Evolutionary conservation across 2,888 invertebrate genomes (phyloP).

Genomic region (Tipula lateralis): DNA sequence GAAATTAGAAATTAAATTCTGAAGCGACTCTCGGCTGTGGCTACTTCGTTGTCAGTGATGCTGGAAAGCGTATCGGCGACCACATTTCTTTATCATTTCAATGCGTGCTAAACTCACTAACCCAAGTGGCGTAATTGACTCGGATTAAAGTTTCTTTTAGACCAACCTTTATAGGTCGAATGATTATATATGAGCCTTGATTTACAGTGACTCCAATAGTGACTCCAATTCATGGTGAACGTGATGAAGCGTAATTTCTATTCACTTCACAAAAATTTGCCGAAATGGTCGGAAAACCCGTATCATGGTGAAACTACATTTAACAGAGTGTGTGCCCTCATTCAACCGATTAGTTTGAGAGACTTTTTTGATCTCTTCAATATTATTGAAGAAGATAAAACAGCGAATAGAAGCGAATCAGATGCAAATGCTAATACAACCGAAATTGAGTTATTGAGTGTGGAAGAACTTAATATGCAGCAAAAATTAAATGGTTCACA

Average conservation of each 20-base stretch:
- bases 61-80: too few relatives aligned
- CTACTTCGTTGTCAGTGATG: too few relatives aligned
- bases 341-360: constrained; percentile 70
- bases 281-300: constrained; percentile 80
- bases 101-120: too few relatives aligned
- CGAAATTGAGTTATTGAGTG: not conserved
- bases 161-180: too few relatives aligned
- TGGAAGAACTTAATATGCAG: not conserved
- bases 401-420: constrained; percentile 33
- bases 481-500: not conserved
- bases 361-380: constrained; percentile 73
- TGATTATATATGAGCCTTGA: too few relatives aligned
- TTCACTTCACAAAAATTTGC: constrained; percentile 72
- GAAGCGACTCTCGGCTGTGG: too few relatives aligned
- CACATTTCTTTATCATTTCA: too few relatives aligned
- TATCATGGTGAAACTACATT: constrained; percentile 71
- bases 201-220: too few relatives aligned
- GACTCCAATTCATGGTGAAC: constrained; percentile 65
- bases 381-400: constrained; percentile 34
- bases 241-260: constrained; percentile 58
- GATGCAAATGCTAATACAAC: constrained; percentile 29
- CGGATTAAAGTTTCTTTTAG: too few relatives aligned
- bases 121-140: too few relatives aligned
- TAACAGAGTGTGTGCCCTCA: constrained; percentile 70
- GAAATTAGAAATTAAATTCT: too few relatives aligned